Evolutionary conservation across 1,140 invertebrate genomes (phyloP), one percentile per base, ranked within the genome.

Genomic region (Musca domestica): DNA sequence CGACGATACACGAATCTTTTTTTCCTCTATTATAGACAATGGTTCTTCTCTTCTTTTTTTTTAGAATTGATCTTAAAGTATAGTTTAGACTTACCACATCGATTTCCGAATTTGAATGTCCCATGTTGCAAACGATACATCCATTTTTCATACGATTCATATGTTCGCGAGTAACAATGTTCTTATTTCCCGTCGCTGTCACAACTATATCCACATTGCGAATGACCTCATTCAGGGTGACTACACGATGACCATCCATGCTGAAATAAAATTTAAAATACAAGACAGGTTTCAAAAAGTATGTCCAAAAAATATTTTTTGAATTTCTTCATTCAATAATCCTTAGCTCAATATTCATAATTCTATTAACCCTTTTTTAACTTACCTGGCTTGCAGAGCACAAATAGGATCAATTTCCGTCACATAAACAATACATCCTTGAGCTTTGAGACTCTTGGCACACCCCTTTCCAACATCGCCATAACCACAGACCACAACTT

Each of bases 391-490:
- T 85, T 98, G 96, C 19, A 98, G 85, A 25, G 95, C 96, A 84
- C 96, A 98, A 75, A 99, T 98, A 0, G 96, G 96, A 86, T 99
- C 96, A 70, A 99, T 96, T 86, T 99, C 96, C 47, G 96, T 97
- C 5, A 99, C 91, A 80, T 95, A 96, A 4, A 92, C 94, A 71
- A 96, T 91, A 83, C 94, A 93, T 9, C 96, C 96, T 25, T 98
- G 86, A 1, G 95, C 95, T 79, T 96, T 96, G 6, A 99, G 85
- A 1, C 95, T 94, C 78, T 96, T 92, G 76, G 93, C 95, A 83
- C 95, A 98, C 7, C 96, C 96, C 86, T 99, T 98, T 5, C 96
- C 96, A n/a, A 98, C 96, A 86, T 98, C 95, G 1, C 96, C 96
- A 82, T 98, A 99, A n/a, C 96, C 96, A 84, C 96, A 98, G 47